These are phyloP conservation scores for Panagrolaimus sp. DNA, from an alignment of 1,140 invertebrate species.

Conservation along the genomic window DNA sequence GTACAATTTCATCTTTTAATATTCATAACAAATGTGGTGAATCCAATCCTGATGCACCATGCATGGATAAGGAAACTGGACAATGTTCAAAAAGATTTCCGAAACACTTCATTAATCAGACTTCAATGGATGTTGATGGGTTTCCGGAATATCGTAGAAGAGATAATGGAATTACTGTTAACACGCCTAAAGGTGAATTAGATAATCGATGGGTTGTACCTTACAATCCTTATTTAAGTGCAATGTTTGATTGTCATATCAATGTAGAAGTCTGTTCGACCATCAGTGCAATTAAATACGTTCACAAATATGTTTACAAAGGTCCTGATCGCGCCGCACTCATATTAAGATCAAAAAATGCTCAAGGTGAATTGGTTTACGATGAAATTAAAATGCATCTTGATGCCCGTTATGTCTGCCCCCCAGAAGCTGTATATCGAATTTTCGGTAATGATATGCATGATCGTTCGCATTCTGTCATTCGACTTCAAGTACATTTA, in stretches of 20 bases:
- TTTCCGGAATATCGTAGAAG: slow-evolving; percentile 37
- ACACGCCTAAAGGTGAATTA: slow-evolving; percentile 34
- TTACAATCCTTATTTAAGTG: slow-evolving; percentile 64
- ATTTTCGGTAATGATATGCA: slow-evolving; percentile 60
- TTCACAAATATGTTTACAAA: slow-evolving; percentile 60
- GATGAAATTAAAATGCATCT: slow-evolving; percentile 60
- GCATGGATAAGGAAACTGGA: slow-evolving; percentile 44
- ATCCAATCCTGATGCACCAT: slow-evolving; percentile 38
- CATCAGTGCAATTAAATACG: slow-evolving; percentile 64
- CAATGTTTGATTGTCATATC: slow-evolving; percentile 63
- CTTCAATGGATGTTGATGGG: slow-evolving; percentile 24
- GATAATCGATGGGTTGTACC: slow-evolving; percentile 64
- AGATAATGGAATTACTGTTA: slow-evolving; percentile 20
- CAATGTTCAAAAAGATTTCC: slow-evolving; percentile 44
- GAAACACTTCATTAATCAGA: slow-evolving; percentile 26
- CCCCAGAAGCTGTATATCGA: slow-evolving; percentile 60
- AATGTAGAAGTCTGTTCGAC: slow-evolving; percentile 64
- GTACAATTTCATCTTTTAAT: slow-evolving; percentile 60
- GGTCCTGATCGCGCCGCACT: slow-evolving; percentile 58
- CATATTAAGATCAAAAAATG: slow-evolving; percentile 20
- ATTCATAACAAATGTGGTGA: slow-evolving; percentile 57
- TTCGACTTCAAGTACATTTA: slow-evolving; percentile 60
- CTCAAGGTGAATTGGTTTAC: too few species aligned
- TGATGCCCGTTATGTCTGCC: slow-evolving; percentile 61
- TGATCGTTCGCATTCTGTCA: slow-evolving; percentile 56